A percentile compares a stretch with the other conserved stretches of the same genome.
Conservation (phyloP, 2,888 invertebrate genomes). For the Nymphalis urticae region DNA sequence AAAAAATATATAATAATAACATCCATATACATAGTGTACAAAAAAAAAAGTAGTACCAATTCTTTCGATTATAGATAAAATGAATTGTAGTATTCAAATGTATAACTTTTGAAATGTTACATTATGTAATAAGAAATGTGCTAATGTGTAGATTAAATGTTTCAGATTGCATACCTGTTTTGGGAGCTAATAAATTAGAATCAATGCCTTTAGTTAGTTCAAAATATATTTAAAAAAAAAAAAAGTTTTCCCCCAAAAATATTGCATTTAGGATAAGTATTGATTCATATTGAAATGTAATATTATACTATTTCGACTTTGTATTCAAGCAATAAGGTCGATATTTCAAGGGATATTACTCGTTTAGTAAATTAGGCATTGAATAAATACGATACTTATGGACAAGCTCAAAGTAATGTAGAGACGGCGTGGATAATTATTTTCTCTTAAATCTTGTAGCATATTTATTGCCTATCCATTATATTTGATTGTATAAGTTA, state of each 20-base stretch:
- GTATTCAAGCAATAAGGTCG: constrained; percentile 3
- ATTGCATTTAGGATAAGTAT: constrained; percentile 8
- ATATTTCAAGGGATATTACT: constrained; percentile 12
- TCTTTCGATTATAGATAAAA: not conserved
- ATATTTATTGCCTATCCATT: constrained; percentile 59
- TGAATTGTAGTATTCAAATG: not conserved
- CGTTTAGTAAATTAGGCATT: constrained; percentile 16
- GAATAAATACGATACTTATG: constrained; percentile 1
- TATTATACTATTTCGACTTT: constrained; percentile 7
- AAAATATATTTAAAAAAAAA: not conserved
- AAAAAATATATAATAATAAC: not conserved
- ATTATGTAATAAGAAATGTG: not conserved
- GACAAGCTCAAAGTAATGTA: constrained; percentile 38
- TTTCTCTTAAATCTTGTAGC: constrained; percentile 62
- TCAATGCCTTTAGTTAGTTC: constrained; percentile 23
- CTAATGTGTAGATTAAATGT: constrained; percentile 26
- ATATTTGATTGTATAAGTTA: constrained; percentile 64
- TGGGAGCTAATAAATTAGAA: constrained; percentile 12
- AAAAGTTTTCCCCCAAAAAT: not conserved
- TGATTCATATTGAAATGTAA: constrained; percentile 19
- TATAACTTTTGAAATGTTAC: not conserved
- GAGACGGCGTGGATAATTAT: constrained; percentile 51
- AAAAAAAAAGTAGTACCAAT: not conserved
- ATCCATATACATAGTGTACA: not conserved
- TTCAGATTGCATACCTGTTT: not conserved